Evolutionary conservation across 2,888 invertebrate species (phyloP), one percentile per base, ranked within the genome.

Genomic region (Altica lythri): DNA sequence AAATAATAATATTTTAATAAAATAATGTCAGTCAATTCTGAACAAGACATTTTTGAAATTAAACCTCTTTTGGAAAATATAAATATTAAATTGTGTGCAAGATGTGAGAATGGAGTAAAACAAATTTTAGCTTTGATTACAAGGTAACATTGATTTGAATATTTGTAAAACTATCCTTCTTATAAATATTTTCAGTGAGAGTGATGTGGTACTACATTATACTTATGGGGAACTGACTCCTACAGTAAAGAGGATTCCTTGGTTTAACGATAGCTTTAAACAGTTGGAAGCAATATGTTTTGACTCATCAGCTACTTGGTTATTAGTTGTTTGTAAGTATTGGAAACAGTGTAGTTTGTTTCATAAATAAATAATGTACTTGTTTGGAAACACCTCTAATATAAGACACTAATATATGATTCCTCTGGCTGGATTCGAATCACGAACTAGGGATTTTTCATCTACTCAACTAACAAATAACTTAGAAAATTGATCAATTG

Each of bases 221-320:
- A 72, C 70, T 16, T 77, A 73, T 64, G 77, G 77, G 12, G 77
- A 76, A 60, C 59, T 77, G 30, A 64, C 73, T 10, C 69, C 75
- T 17, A 70, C 75, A 34, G 51, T 77, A 25, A 77, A 72, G 63
- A 67, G 72, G 57, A 68, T 77, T 40, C 73, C 75, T 44, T 77
- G 77, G 77, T 70, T 74, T 51, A 70, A 68, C 10, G 76, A 76
- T 51, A 68, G 68, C 27, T 66, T 68, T 40, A 76, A 76, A 66
- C 51, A 77, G 27, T 81, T 88, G 53, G 81, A 86, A 71, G 86
- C 86, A 69, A 79, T 92, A 73, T 90, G 91, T 73, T 92, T 93
- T 75, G 91, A 92, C 77, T 89, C 90, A 1, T 83, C 86, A 54
- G 92, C 91, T 48, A 85, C 86, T 32, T 90, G 90, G 89, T 77